These are phyloP conservation scores for Thyatira batis DNA, from an alignment of 2,888 invertebrate genomes.

Conservation along the genomic window DNA sequence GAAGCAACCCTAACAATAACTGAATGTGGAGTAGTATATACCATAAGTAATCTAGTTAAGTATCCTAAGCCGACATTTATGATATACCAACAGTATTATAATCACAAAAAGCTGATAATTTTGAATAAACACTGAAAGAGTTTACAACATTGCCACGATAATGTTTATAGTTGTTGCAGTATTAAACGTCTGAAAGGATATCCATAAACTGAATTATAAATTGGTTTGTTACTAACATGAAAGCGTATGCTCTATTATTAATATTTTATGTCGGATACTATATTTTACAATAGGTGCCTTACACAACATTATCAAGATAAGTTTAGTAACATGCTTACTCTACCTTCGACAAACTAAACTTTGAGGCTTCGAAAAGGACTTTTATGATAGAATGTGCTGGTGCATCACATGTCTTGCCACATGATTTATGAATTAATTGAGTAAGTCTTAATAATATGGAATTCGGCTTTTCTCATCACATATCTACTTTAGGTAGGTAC, in stretches of 20 bases:
- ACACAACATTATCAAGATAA: not conserved
- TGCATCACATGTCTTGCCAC: no score
- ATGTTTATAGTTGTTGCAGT: not conserved
- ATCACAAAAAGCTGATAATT: not conserved
- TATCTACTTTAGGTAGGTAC: no score
- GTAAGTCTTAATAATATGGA: no score
- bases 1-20: not conserved
- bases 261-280: not conserved
- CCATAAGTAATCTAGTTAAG: conserved; percentile 2
- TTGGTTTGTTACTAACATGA: not conserved
- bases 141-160: not conserved
- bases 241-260: conserved; percentile 9
- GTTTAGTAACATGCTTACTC: no score
- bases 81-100: not conserved
- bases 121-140: not conserved
- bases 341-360: no score
- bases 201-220: not conserved
- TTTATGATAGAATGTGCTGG: no score
- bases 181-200: not conserved
- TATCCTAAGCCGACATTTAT: conserved; percentile 18
- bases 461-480: no score
- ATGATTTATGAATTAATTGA: no score
- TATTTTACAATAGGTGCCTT: not conserved
- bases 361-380: no score
- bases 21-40: not conserved